Percentiles rank a stretch among this genome's conserved stretches.
Evolutionary conservation across 2,797 vertebrate genomes (phyloP).

Genomic region (Eulemur mongoz): DNA sequence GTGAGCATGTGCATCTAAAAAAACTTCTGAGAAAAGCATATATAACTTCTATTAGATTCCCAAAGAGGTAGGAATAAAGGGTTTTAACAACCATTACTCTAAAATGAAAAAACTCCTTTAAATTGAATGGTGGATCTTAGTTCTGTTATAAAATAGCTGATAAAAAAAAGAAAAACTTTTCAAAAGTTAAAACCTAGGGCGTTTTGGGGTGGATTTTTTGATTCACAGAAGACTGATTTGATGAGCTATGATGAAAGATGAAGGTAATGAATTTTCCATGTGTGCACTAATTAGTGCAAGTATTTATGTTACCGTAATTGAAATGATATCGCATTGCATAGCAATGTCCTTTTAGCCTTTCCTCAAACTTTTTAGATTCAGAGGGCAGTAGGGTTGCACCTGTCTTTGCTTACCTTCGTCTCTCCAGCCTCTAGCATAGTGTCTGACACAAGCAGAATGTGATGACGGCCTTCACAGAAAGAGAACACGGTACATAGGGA

Average conservation of each 20-base stretch:
- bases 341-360: background rate
- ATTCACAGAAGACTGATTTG: slow-evolving; percentile 27
- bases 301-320: background rate
- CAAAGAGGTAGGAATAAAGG: background rate
- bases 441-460: background rate
- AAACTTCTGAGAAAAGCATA: background rate
- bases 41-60: background rate
- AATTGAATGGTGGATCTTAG: slow-evolving; percentile 14
- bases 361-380: background rate
- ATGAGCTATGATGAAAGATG: slow-evolving; percentile 12
- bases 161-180: slow-evolving; percentile 47
- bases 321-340: background rate
- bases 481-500: background rate
- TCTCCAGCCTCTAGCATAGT: background rate
- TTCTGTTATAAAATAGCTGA: slow-evolving; percentile 39
- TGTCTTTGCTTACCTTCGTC: background rate
- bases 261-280: slow-evolving; percentile 8
- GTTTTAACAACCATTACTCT: background rate
- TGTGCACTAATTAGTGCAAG: background rate
- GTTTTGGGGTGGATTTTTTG: slow-evolving; percentile 34
- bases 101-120: slow-evolving; percentile 33
- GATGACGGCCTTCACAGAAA: background rate
- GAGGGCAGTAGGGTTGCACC: background rate
- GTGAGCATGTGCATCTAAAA: background rate
- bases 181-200: slow-evolving; percentile 13